Percentiles rank a stretch among this genome's conserved stretches.
These are phyloP conservation scores for Brachionus koreanus DNA, from an alignment of 1,140 invertebrate species.

Conservation along the genomic window DNA sequence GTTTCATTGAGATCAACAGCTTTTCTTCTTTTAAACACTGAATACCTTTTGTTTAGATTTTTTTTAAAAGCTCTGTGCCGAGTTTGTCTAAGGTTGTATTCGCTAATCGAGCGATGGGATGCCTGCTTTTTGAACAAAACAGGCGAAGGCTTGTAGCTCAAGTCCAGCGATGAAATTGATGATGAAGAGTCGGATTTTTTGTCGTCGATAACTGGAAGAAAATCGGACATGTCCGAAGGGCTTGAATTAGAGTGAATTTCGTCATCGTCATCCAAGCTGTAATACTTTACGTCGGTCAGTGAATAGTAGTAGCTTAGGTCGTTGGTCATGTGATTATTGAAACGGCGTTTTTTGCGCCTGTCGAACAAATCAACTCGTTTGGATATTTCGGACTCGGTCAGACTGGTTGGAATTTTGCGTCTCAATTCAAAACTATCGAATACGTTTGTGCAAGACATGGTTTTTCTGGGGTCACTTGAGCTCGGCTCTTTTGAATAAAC, in stretches of 20 bases:
- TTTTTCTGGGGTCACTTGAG: neutral
- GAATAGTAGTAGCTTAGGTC: slow-evolving; percentile 41
- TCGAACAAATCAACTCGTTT: neutral
- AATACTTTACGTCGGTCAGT: slow-evolving; percentile 27
- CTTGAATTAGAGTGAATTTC: neutral
- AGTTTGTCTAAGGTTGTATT: neutral
- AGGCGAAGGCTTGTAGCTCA: neutral
- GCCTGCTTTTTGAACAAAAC: neutral
- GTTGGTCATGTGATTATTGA: neutral
- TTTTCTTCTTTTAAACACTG: neutral
- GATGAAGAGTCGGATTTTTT: slow-evolving; percentile 6
- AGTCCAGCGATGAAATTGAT: neutral
- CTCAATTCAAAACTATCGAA: neutral
- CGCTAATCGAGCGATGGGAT: neutral
- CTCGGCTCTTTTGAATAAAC: neutral
- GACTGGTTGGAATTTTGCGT: slow-evolving; percentile 15
- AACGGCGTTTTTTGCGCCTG: neutral
- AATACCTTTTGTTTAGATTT: neutral
- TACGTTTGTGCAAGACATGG: neutral
- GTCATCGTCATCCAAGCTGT: slow-evolving; percentile 30
- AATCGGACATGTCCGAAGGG: neutral
- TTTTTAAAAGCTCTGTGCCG: neutral
- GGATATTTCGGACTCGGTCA: slow-evolving; percentile 21
- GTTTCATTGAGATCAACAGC: neutral
- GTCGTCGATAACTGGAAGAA: neutral